These are phyloP conservation scores for Chaenogobius annularis DNA, from an alignment of 2,113 vertebrate species.

Conservation along the genomic window DNA sequence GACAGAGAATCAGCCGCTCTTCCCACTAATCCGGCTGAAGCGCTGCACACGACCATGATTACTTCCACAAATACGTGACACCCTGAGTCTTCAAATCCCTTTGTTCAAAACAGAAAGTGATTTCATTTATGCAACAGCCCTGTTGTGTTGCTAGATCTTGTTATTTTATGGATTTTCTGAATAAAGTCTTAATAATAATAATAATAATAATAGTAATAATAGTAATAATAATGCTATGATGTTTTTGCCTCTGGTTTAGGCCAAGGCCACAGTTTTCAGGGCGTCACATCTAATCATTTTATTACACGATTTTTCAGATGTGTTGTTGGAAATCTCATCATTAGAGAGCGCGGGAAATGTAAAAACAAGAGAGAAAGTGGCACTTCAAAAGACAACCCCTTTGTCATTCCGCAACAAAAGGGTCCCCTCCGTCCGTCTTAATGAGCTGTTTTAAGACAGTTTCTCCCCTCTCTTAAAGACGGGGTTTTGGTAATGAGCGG, in stretches of 20 bases:
- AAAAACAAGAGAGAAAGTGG: slow-evolving; percentile 28
- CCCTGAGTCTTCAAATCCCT: slow-evolving; percentile 66
- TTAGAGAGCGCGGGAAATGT: slow-evolving; percentile 36
- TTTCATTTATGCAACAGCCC: slow-evolving; percentile 60
- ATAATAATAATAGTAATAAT: background rate
- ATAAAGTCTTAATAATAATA: slow-evolving; percentile 11
- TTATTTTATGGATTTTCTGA: slow-evolving; percentile 44
- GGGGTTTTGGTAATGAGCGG: slow-evolving; percentile 65
- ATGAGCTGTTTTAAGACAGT: slow-evolving; percentile 59
- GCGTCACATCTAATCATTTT: slow-evolving; percentile 23
- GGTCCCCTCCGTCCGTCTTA: slow-evolving; percentile 53
- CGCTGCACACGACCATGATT: slow-evolving; percentile 65
- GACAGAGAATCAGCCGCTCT: slow-evolving; percentile 56
- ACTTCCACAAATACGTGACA: slow-evolving; percentile 69
- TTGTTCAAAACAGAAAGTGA: slow-evolving; percentile 64
- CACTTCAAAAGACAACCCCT: slow-evolving; percentile 49
- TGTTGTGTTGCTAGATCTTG: slow-evolving; percentile 34
- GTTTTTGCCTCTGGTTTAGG: slow-evolving; percentile 26
- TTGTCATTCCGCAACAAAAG: slow-evolving; percentile 61
- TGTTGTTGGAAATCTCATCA: slow-evolving; percentile 29
- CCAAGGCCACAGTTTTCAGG: background rate
- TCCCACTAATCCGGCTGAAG: slow-evolving; percentile 68
- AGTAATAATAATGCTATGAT: background rate
- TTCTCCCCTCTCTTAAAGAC: slow-evolving; percentile 58
- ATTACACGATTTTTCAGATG: slow-evolving; percentile 24